These are phyloP conservation scores for Dicycla oo DNA, from an alignment of 2,888 invertebrate species.

Conservation along the genomic window DNA sequence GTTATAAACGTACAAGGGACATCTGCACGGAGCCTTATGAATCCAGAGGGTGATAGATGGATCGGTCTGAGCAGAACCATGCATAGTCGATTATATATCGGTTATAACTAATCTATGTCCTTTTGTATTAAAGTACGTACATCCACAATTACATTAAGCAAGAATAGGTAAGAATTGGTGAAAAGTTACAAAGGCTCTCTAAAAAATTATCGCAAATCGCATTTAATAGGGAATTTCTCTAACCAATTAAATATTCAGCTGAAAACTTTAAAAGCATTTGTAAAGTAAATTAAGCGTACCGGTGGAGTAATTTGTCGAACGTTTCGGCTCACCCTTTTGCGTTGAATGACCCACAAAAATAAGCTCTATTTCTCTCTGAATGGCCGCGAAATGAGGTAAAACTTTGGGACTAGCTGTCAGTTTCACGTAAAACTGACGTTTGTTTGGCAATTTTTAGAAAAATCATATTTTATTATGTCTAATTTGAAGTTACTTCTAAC, in stretches of 20 bases:
- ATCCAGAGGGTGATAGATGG: constrained; percentile 86
- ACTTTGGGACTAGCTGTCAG: constrained; percentile 77
- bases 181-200: constrained; percentile 13
- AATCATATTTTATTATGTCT: constrained; percentile 39
- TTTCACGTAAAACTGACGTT: constrained; percentile 69
- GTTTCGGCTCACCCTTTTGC: constrained; percentile 76
- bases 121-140: constrained; percentile 20
- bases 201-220: constrained; percentile 44
- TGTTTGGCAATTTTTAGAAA: constrained; percentile 40
- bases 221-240: constrained; percentile 64
- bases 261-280: constrained; percentile 82
- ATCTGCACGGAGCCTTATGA: constrained; percentile 85
- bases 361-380: constrained; percentile 69
- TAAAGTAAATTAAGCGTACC: constrained; percentile 84
- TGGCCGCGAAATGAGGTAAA: constrained; percentile 75
- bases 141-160: not conserved
- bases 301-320: constrained; percentile 82
- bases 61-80: constrained; percentile 69
- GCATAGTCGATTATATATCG: constrained; percentile 59
- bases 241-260: constrained; percentile 73
- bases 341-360: constrained; percentile 78
- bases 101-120: constrained; percentile 46
- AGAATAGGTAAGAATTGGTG: not conserved
- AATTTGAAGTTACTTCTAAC: constrained; percentile 18
- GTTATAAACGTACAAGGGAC: constrained; percentile 79